Conservation (phyloP, 1,140 invertebrate genomes). For the Leptinotarsa lineolata region DNA sequence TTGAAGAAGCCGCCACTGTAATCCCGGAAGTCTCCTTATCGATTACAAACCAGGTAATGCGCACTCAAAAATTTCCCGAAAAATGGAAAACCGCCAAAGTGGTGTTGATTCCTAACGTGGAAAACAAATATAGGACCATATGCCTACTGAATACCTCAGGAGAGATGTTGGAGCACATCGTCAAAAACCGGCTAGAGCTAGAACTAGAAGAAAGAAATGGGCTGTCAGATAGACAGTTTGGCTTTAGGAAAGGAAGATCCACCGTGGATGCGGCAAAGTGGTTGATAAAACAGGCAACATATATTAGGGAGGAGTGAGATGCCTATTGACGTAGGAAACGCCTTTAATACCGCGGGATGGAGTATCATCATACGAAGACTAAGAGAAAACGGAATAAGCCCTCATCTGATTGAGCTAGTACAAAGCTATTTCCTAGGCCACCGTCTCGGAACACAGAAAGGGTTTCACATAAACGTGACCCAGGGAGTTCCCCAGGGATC, state of each 20-base stretch:
- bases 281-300: not conserved
- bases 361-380: conserved; percentile 19
- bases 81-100: not conserved
- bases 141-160: conserved; percentile 10
- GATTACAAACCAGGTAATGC: not conserved
- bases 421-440: conserved; percentile 32
- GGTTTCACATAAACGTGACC: not conserved
- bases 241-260: conserved; percentile 22
- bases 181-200: not conserved
- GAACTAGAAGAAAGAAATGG: conserved; percentile 11
- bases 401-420: conserved; percentile 29
- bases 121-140: conserved; percentile 5
- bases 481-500: conserved; percentile 44
- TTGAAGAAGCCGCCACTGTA: not conserved
- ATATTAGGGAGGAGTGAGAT: conserved; percentile 9
- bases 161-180: not conserved
- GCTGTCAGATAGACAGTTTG: not conserved
- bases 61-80: not conserved
- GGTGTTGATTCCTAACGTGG: not conserved
- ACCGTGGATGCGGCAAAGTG: conserved; percentile 26
- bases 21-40: not conserved
- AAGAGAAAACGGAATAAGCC: not conserved
- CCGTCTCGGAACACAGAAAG: conserved; percentile 19
- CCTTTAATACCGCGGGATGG: conserved; percentile 33
- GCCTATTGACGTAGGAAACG: conserved; percentile 31